Base-by-base conservation (phyloP, 1,140 invertebrate genomes). In the Sinonovacula constricta region DNA sequence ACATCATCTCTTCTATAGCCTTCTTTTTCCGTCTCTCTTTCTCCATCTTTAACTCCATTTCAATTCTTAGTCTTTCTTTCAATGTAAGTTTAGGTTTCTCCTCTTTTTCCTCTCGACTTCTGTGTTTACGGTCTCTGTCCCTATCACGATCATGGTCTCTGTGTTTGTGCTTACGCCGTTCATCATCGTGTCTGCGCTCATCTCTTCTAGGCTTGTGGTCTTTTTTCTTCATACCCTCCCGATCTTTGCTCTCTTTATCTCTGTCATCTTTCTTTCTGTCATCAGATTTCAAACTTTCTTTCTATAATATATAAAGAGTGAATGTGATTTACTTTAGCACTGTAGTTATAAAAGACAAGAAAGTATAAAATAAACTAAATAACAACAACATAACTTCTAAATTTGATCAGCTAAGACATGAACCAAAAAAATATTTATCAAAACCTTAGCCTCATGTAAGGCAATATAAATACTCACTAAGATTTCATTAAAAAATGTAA, bases 201-300 rank as follows among this genome's bases (percentile, higher is more conserved):
- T 67, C 53, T 31, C 18, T 33, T 51, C 30, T 66, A 18, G 31
- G 72, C 60, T 51, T 81, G 72, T 81, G 74, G 34, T 81, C 65
- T 34, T 70, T 79, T 24, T 75, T 63, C 74, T 66, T 67, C 14
- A 60, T 34, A 30, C 36, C 69, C 0, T 71, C 49, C 3, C 63
- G 30, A 26, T 59, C 63, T 67, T 72, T 76, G 14, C 69, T 72
- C n/a, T 87, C 78, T 53, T 84, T 83, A 63, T 83, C 84, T 33
- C 89, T 84, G 69, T 87, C 86, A 74, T 85, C 85, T 26, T 90
- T 87, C 31, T 88, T 77, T 59, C 91, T 87, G 28, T 89, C 88
- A 39, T 90, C 89, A 5, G 3, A 62, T 54, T 63, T 83, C 77
- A 63, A 67, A 45, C 70, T 62, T 72, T 80, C 65, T 67, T 30